Evolutionary conservation across 2,888 invertebrate genomes (phyloP).

Genomic region (Hirtodrosophila cameraria): DNA sequence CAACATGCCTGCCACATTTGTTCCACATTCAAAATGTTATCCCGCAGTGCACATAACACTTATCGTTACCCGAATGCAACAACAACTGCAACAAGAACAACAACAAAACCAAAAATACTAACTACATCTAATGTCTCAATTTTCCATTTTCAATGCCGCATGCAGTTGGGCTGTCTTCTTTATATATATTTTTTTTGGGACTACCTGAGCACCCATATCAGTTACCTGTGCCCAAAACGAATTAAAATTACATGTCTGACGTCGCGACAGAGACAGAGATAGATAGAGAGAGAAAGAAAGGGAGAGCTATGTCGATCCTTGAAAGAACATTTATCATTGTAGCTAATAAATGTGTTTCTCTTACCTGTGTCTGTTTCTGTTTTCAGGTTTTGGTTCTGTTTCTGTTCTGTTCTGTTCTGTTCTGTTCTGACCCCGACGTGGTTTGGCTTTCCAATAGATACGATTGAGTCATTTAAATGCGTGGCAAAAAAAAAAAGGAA

Average conservation of each 20-base stretch:
- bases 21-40: constrained; percentile 49
- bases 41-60: constrained; percentile 66
- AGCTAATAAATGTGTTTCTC: constrained; percentile 73
- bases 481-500: constrained; percentile 44
- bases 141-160: constrained; percentile 64
- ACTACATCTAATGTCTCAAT: constrained; percentile 72
- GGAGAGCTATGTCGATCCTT: constrained; percentile 46
- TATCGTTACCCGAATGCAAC: constrained; percentile 42
- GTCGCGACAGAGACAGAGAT: constrained; percentile 29
- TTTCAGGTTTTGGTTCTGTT: constrained; percentile 6
- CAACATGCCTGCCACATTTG: constrained; percentile 49
- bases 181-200: not conserved
- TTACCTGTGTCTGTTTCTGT: constrained; percentile 52
- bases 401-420: constrained; percentile 7
- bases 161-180: constrained; percentile 21
- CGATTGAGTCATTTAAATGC: constrained; percentile 77
- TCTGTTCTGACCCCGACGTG: constrained; percentile 44
- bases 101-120: constrained; percentile 39
- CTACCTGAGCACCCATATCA: constrained; percentile 73
- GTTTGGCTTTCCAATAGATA: constrained; percentile 53
- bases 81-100: too few species aligned
- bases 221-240: constrained; percentile 70
- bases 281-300: not conserved
- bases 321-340: constrained; percentile 72
- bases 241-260: constrained; percentile 73